Conservation (phyloP, 2,113 vertebrate genomes). For the Acrocephalus kingi region DNA sequence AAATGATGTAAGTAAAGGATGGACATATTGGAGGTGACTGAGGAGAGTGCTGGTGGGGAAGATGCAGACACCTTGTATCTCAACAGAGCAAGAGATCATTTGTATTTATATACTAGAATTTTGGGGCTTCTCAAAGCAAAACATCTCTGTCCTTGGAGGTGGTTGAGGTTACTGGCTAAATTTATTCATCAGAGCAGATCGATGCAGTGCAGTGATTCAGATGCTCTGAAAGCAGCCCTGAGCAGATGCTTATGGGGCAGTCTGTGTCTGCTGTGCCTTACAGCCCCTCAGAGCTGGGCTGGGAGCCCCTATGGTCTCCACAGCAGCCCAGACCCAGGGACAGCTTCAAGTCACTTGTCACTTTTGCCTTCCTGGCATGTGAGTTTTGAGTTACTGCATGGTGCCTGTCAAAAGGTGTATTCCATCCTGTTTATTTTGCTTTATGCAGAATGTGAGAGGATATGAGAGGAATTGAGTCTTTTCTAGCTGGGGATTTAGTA, state of each 20-base stretch:
- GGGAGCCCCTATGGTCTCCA: neutral
- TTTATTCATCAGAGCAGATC: neutral
- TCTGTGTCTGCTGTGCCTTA: neutral
- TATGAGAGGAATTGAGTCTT: neutral
- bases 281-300: neutral
- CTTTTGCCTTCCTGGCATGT: neutral
- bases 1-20: neutral
- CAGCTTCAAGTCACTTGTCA: neutral
- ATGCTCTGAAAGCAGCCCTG: neutral
- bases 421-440: neutral
- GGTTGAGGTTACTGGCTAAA: neutral
- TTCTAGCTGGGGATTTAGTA: neutral
- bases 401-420: neutral
- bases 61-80: neutral
- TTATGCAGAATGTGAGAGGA: neutral
- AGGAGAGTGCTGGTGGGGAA: neutral
- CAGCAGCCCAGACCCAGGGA: neutral
- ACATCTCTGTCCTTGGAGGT: neutral
- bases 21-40: neutral
- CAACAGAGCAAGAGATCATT: neutral
- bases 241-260: neutral
- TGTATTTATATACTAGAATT: neutral
- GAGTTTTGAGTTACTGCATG: neutral
- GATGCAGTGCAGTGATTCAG: neutral
- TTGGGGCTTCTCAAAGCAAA: neutral